phyloP scores from a whole-genome alignment of 2,888 invertebrate species.

The Lasioglossum lativentre region DNA sequence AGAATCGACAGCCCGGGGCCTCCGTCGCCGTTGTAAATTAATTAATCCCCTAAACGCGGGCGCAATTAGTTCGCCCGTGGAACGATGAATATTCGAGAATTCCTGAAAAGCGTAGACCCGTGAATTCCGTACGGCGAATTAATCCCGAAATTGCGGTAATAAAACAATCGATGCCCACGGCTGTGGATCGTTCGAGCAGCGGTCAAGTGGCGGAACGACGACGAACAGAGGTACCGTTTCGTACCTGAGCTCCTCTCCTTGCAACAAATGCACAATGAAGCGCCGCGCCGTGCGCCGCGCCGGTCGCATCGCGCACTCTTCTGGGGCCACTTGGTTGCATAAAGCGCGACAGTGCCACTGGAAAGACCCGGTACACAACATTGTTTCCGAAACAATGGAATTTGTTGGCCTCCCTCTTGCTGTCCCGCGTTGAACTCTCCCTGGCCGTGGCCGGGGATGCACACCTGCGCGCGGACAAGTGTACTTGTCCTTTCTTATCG shows the following conservation, averaged over 20 bases:
- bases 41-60: conserved; percentile 56
- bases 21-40: conserved; percentile 56
- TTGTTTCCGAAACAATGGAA: conserved; percentile 76
- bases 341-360: conserved; percentile 50
- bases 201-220: conserved; percentile 53
- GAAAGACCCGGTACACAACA: conserved; percentile 72
- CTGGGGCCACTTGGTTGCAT: conserved; percentile 39
- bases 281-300: conserved; percentile 24
- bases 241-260: conserved; percentile 55
- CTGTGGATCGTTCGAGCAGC: conserved; percentile 22
- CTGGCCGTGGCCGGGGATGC: conserved; percentile 38
- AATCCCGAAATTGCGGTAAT: conserved; percentile 74
- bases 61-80: conserved; percentile 48
- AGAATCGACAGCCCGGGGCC: conserved; percentile 40
- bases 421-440: conserved; percentile 28
- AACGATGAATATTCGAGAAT: conserved; percentile 60
- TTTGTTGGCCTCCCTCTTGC: conserved; percentile 39
- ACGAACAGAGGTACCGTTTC: conserved; percentile 39
- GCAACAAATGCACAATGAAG: conserved; percentile 55
- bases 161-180: conserved; percentile 71
- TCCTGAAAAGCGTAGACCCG: conserved; percentile 52
- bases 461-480: conserved; percentile 65
- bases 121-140: conserved; percentile 65
- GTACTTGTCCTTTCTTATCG: conserved; percentile 76
- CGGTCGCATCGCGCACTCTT: conserved; percentile 39